Evolutionary conservation across 2,113 vertebrate genomes (phyloP), one percentile per base, ranked within the genome.

Genomic region (Hippocampus comes): DNA sequence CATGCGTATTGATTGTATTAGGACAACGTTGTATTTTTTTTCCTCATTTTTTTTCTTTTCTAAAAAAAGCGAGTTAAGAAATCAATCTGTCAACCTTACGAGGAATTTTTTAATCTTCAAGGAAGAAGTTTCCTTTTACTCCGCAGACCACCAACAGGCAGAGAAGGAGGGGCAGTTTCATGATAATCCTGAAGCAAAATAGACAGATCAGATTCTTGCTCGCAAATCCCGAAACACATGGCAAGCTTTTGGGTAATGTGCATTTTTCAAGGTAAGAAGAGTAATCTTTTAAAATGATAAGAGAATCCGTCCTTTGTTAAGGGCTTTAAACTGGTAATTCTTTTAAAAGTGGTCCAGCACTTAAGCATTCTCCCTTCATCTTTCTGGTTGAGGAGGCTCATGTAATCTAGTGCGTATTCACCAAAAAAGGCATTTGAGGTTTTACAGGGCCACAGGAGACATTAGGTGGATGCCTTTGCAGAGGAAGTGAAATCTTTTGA

Each of bases 211-310:
- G 66, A 78, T 66, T 79, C 71, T 63, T 71, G 71, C 79, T 63
- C 53, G 59, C 68, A 80, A 82, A 85, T 30, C 57, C 49, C 41
- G 34, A 59, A 72, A 55, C 76, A 67, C 18, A 55, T 55, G 18
- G 9, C 48, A 51, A 30, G 66, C 38, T 64, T 64, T 55, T 34
- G 60, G 61, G 14, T 59, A 78, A 78, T 84, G 67, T 87, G 73
- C 72, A 72, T 38, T 71, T 74, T 72, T 80, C 20, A 43, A 71
- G 72, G 59, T 60, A 71, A 38, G 63, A 70, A 77, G 78, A 74
- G 67, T 86, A 87, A 90, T 89, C 88, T 70, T 81, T 80, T 79
- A 57, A 78, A 90, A 86, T 72, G 82, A 59, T 70, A 81, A 69
- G 0, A 51, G 65, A 76, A 77, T 84, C 73, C 67, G 34, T 82